Evolutionary conservation across 1,140 invertebrate species (phyloP).

Genomic region (Tetranychus urticae): DNA sequence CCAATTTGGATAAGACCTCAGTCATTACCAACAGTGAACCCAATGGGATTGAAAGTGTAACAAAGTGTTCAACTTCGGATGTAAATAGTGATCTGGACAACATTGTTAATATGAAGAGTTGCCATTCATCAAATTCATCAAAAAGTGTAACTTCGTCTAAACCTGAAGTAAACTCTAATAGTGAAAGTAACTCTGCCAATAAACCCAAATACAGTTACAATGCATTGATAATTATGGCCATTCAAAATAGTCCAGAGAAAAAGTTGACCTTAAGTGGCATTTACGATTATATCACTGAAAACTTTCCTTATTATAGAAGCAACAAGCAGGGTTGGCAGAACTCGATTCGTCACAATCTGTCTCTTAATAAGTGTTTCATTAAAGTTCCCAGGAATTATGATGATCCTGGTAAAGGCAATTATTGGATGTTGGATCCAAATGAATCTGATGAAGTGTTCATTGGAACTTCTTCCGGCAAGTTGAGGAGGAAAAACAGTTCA

Average conservation of each 20-base stretch:
- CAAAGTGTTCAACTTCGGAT: too few relatives aligned
- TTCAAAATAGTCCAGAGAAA: slow-evolving; percentile 73
- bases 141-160: too few relatives aligned
- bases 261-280: slow-evolving; percentile 92
- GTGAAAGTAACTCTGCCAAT: too few relatives aligned
- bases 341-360: slow-evolving; percentile 87
- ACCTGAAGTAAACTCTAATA: too few relatives aligned
- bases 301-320: slow-evolving; percentile 90
- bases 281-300: slow-evolving; percentile 97
- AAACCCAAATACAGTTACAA: slow-evolving; percentile 96
- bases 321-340: slow-evolving; percentile 99
- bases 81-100: too few relatives aligned
- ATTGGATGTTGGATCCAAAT: slow-evolving; percentile 79
- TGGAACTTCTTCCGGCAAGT: slow-evolving; percentile 52
- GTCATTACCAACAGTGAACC: too few relatives aligned
- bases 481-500: slow-evolving; percentile 58
- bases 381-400: slow-evolving; percentile 83
- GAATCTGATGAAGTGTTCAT: slow-evolving; percentile 91
- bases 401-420: slow-evolving; percentile 80
- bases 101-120: too few relatives aligned
- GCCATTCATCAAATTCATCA: too few relatives aligned
- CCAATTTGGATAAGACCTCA: too few relatives aligned
- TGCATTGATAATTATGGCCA: slow-evolving; percentile 98
- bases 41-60: too few relatives aligned
- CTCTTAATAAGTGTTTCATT: slow-evolving; percentile 92